Evolutionary conservation across 2,797 vertebrate genomes (phyloP), one percentile per base, ranked within the genome.

Genomic region (Streptopelia turtur): DNA sequence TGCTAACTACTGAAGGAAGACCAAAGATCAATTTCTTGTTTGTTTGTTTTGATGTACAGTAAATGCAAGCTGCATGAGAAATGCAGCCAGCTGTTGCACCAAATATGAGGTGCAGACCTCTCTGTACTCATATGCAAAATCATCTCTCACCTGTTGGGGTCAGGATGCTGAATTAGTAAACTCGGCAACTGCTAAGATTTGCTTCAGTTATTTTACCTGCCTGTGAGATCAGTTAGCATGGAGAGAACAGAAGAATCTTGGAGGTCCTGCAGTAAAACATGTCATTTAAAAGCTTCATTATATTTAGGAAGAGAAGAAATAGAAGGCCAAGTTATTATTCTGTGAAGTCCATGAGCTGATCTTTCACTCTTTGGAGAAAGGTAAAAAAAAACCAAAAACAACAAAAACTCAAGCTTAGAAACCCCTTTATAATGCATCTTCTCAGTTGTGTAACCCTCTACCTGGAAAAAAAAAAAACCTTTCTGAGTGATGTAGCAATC

Each of bases 401-500:
- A 39, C 39, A 39, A 39, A 41, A 41, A 41, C 2, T 4, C 31
- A 90, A 47, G 64, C 66, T 86, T 60, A 63, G 57, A 82, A 76
- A 72, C 31, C 69, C 79, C 74, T 78, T 85, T 57, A 65, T 87
- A 87, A 89, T 94, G 87, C 20, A 65, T 69, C 93, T 88, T 94
- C 91, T 95, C 92, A 90, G 80, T 96, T 94, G 86, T 94, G 69
- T 92, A 94, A 93, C 93, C 79, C 95, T 95, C 95, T 93, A 96
- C 93, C 94, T 89, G 82, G 57, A 74, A 95, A 83, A 95, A 37
- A 35, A 89, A 96, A 96, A 94, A 93, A 77, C 77, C 91, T 95
- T 93, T 94, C 91, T 96, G 95, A 97, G 93, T 96, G 95, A 97
- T 97, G 96, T 96, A 95, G 96, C 93, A 97, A 97, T 97, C 96